Base-by-base conservation (phyloP, 2,888 invertebrate genomes). In the Xylota sylvarum region DNA sequence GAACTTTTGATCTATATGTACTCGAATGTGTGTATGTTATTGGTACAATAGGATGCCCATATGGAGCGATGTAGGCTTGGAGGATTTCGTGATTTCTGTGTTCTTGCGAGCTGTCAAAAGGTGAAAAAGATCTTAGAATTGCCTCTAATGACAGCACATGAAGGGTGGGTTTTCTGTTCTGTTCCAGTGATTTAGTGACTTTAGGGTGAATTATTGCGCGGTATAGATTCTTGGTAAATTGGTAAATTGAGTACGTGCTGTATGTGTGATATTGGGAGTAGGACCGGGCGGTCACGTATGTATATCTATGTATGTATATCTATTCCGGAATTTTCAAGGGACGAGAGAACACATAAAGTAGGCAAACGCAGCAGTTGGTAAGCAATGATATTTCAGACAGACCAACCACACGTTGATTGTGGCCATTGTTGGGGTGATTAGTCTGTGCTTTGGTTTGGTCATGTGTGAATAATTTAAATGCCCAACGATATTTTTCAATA, bases 181-280 rank as follows among this genome's bases (percentile, higher is more conserved):
- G 27, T 72, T 19, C 19, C 32, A 19, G 46, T 60, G 72, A 60
- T 72, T 72, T 60, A 60, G 50, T 60, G 72, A 60, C 32, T 69
- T 60, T n/a, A 14, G 48, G 35, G 48, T 72, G 72, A 72, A 27
- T 37, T 72, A 72, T 48, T 48, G 35, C 10, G 35, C 30, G 48
- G 58, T 72, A 27, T 37, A 60, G 58, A 60, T 48, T 48, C 58
- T 23, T 48, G 48, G 72, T 72, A 60, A 69, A 46, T 60, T 72
- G 72, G 55, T 43, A 56, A 52, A 43, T 55, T 56, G 17, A 27
- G 43, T 56, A 69, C 69, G 55, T 69, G 55, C 50, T 50, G 10
- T 37, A 50, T 37, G 50, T 12, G n/a, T 35, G 17, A 5, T 6
- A 17, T 6, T 7, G 23, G 19, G 32, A 5, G 30, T 35, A 48